Base-by-base conservation (phyloP, 2,797 vertebrate species). In the Malurus splendens region DNA sequence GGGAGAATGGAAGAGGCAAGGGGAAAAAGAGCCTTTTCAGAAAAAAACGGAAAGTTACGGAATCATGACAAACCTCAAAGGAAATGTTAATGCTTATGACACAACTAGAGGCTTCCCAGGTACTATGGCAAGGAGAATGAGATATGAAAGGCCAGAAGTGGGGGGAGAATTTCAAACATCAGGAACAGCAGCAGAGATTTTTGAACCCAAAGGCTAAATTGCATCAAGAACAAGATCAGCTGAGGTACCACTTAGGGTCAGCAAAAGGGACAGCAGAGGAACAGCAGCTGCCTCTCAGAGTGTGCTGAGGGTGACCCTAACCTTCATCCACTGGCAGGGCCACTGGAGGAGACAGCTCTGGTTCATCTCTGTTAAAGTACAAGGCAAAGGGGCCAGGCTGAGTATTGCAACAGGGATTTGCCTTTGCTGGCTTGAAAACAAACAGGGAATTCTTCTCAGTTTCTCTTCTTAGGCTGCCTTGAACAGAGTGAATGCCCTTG, bases 61-160 rank as follows among this genome's bases (percentile, higher is more conserved):
- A 91, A 85, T 72, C 13, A 18, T 3, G 39, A 80, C 54, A 83
- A 73, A 75, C 16, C 20, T 76, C 48, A 47, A 65, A 78, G 45
- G 47, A 78, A 44, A 51, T 3, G 3, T 77, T 51, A 86, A 48
- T 30, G 30, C 39, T 59, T 67, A 64, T 18, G 51, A 81, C 41
- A 45, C 56, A 82, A 18, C 42, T 41, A 48, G 22, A 86, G 25
- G 36, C 47, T 77, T 72, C 38, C 30, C 30, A 79, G 25, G 23
- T 72, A 66, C 25, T 48, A 64, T 0, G 0, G 48, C 25, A 83
- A 74, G 33, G n/a, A 71, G 30, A 83, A 65, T 0, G 0, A 80
- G 48, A 73, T 0, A 13, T 18, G 22, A 56, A 78, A 89, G 13
- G 42, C 51, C 0, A 1, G 28, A 59, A 42, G 10, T 6, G 4